These are phyloP conservation scores for Epizoanthus stellaris DNA, from an alignment of 92 coral and sea anemone species.

Conservation along the genomic window DNA sequence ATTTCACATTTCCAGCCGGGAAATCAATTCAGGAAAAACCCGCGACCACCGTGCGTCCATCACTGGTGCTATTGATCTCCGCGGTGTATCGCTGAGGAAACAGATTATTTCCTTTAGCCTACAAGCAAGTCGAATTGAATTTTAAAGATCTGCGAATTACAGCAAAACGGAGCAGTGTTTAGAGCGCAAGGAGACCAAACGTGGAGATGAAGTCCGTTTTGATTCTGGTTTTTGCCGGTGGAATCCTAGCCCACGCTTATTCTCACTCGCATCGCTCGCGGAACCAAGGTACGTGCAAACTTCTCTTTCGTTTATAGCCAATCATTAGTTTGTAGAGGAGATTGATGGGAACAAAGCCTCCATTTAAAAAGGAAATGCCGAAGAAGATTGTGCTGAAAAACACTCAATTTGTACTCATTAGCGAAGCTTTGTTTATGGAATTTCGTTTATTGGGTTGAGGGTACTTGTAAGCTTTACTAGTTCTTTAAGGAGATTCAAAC, in stretches of 20 bases:
- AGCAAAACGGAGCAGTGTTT: slow-evolving; percentile 18
- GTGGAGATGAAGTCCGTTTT: background rate
- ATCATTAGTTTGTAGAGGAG: background rate
- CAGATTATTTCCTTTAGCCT: background rate
- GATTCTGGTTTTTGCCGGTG: background rate
- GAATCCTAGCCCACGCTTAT: background rate
- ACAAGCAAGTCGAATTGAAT: background rate
- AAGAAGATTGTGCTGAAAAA: too few relatives aligned
- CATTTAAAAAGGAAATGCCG: background rate
- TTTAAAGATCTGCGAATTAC: slow-evolving; percentile 26
- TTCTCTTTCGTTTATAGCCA: background rate
- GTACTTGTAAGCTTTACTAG: too few relatives aligned
- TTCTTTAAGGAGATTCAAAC: too few relatives aligned
- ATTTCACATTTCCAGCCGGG: slow-evolving; percentile 7
- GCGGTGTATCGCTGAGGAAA: slow-evolving; percentile 3
- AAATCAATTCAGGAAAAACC: slow-evolving; percentile 2
- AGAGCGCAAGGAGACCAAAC: background rate
- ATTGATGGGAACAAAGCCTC: background rate
- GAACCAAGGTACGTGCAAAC: background rate
- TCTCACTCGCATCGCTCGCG: background rate
- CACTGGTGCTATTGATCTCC: slow-evolving; percentile 1
- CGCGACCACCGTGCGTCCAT: slow-evolving; percentile 9
- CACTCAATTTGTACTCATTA: too few relatives aligned
- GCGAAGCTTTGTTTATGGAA: too few relatives aligned
- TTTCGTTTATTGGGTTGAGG: too few relatives aligned